Conservation (phyloP, 2,113 vertebrate genomes). For the Rhinolophus ferrumequinum region DNA sequence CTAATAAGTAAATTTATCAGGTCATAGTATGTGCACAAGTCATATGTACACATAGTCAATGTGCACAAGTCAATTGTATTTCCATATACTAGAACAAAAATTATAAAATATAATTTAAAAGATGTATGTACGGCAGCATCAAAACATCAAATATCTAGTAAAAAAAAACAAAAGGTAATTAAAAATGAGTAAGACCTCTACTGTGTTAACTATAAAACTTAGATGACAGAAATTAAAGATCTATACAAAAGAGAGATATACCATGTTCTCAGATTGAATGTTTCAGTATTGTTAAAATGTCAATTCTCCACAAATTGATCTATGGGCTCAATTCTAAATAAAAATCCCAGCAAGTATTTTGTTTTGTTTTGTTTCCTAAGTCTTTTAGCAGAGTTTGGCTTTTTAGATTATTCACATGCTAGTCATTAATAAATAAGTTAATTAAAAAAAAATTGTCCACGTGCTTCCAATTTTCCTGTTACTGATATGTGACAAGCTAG, state of each 20-base stretch:
- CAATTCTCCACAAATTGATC: neutral
- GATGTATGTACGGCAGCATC: neutral
- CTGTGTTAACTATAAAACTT: neutral
- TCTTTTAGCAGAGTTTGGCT: neutral
- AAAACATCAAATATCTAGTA: neutral
- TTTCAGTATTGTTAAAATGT: neutral
- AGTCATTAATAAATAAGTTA: neutral
- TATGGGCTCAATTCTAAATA: neutral
- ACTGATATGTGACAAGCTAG: neutral
- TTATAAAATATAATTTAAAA: slow-evolving; percentile 3
- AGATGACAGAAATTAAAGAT: neutral
- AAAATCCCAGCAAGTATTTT: neutral
- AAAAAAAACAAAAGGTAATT: neutral
- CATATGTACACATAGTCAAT: too few relatives aligned
- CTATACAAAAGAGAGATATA: neutral
- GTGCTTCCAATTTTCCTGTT: neutral
- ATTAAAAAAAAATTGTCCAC: neutral
- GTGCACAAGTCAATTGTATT: neutral
- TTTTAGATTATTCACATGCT: neutral
- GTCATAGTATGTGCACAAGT: neutral
- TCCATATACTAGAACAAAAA: neutral
- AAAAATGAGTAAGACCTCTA: neutral
- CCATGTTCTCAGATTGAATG: neutral
- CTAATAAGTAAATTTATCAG: neutral
- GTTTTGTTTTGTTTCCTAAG: neutral